phyloP scores from a whole-genome alignment of 2,888 invertebrate species.

The Synanthedon myopaeformis region DNA sequence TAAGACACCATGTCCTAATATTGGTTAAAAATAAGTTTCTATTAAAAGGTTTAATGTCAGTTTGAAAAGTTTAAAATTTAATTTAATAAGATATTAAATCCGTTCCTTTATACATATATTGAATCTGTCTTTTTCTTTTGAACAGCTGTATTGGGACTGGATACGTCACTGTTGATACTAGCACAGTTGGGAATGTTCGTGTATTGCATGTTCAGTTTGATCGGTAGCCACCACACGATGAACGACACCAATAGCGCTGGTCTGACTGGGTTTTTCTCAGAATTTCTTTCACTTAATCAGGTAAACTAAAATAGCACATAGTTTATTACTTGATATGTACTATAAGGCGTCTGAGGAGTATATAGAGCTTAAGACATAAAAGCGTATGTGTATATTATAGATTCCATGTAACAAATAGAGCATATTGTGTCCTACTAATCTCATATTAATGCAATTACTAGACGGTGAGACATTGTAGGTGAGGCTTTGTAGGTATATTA shows the following conservation, averaged over 20 bases:
- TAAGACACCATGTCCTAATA: no score
- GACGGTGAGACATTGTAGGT: no score
- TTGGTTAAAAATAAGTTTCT: no score
- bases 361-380: no score
- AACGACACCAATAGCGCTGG: slow-evolving; percentile 66
- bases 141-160: slow-evolving; percentile 69
- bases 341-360: no score
- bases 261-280: slow-evolving; percentile 76
- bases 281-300: slow-evolving; percentile 80
- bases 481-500: no score
- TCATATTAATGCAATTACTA: no score
- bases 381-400: no score
- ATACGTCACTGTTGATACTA: slow-evolving; percentile 84
- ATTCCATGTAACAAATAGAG: no score
- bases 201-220: slow-evolving; percentile 88
- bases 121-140: background rate
- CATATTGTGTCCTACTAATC: no score
- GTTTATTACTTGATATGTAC: no score
- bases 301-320: slow-evolving; percentile 17
- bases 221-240: slow-evolving; percentile 78
- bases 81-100: background rate
- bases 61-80: background rate
- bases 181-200: slow-evolving; percentile 91
- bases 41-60: no score
- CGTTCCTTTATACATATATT: background rate